Evolutionary conservation across 2,888 invertebrate species (phyloP), one percentile per base, ranked within the genome.

Genomic region (Deilephila porcellus): DNA sequence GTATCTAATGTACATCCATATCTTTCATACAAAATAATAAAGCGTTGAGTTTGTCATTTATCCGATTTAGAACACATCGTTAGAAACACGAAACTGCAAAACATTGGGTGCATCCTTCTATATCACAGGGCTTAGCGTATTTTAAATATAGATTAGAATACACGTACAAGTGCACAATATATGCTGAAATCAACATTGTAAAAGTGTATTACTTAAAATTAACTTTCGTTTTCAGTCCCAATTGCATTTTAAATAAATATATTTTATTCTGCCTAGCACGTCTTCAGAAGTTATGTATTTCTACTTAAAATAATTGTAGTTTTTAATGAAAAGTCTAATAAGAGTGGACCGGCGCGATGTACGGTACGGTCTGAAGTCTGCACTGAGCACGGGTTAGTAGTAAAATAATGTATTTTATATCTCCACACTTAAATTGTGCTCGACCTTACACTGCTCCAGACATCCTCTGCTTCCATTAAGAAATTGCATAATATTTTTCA

Each of bases 51-150:
- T 67, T 67, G 60, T 71, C 52, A 60, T 74, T 71, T 74, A 14
- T 19, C 29, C 7, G 32, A 70, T 56, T n/a, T 45, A 60, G 37
- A 8, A 37, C 32, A 71, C 52, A 52, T 52, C 19, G 29, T 34
- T 25, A 62, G 45, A 45, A 74, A 75, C 79, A 25, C 60, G 60
- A 73, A 74, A 75, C 79, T 80, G 82, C 79, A 83, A 86, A 85
- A 83, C 79, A 76, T 83, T 85, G 88, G 87, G 88, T 89, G 89
- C 89, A 87, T 86, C 83, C 25, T 25, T 83, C 73, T 84, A 85
- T 90, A 91, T 91, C 91, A 91, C 91, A 90, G 90, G 88, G 83
- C 89, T 89, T 87, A 90, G 86, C 83, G 79, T 56, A 37, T 53
- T 37, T 62, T 71, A 63, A 32, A 63, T 37, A 53, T 6, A 59